A percentile compares a stretch with the other conserved stretches of the same genome.
Evolutionary conservation across 2,888 invertebrate genomes (phyloP).

Genomic region (Hypomecis atomaria): DNA sequence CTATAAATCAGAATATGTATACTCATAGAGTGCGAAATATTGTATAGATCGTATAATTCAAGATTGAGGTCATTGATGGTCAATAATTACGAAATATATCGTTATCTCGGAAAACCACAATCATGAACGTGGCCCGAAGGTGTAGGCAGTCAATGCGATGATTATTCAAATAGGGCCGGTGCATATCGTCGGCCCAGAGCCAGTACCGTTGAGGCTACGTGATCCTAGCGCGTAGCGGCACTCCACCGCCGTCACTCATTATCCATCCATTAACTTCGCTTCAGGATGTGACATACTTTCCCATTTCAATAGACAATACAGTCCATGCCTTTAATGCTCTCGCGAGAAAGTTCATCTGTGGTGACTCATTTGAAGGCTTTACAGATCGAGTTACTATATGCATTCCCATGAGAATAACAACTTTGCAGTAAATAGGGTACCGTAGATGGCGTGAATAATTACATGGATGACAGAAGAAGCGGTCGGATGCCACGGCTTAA

Average conservation of each 20-base stretch:
- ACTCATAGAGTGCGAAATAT: slow-evolving; percentile 20
- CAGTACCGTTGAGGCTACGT: slow-evolving; percentile 76
- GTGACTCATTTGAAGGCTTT: slow-evolving; percentile 29
- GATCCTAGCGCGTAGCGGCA: slow-evolving; percentile 72
- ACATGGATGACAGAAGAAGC: slow-evolving; percentile 69
- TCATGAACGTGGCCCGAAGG: slow-evolving; percentile 52
- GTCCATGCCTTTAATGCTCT: slow-evolving; percentile 49
- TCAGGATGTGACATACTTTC: slow-evolving; percentile 76
- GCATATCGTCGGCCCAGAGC: slow-evolving; percentile 50
- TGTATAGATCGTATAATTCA: slow-evolving; percentile 13
- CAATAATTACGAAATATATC: slow-evolving; percentile 44
- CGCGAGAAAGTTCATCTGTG: slow-evolving; percentile 42
- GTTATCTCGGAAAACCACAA: slow-evolving; percentile 55
- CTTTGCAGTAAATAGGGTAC: slow-evolving; percentile 64
- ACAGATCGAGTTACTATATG: slow-evolving; percentile 36
- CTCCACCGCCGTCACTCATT: slow-evolving; percentile 60
- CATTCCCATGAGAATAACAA: slow-evolving; percentile 61
- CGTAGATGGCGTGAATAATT: slow-evolving; percentile 79
- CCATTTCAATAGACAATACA: slow-evolving; percentile 49
- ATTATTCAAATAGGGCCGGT: slow-evolving; percentile 75
- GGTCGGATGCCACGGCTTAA: slow-evolving; percentile 62
- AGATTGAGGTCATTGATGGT: slow-evolving; percentile 27
- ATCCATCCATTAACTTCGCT: slow-evolving; percentile 66
- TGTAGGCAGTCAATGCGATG: slow-evolving; percentile 55
- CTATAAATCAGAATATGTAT: slow-evolving; percentile 21